Evolutionary conservation across 2,797 vertebrate species (phyloP).

Genomic region (Sciurus carolinensis): DNA sequence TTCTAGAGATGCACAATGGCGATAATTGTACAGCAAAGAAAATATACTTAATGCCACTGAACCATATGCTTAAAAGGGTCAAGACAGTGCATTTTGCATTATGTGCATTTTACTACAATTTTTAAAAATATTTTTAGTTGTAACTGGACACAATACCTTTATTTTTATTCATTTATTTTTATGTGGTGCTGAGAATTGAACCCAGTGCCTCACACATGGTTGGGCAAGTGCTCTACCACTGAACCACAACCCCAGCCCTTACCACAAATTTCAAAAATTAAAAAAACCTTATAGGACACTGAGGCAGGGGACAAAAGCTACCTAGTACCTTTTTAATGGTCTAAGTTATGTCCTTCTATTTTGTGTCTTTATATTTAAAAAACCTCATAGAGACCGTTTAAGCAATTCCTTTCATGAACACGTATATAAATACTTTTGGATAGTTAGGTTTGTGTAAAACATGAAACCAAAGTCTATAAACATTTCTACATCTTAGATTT

Average conservation of each 20-base stretch:
- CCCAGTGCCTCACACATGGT: too few relatives aligned
- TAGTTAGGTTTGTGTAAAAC: neutral
- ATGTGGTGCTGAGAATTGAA: too few relatives aligned
- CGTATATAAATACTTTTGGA: neutral
- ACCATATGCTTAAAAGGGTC: neutral
- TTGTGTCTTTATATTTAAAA: constrained; percentile 11
- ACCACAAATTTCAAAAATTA: neutral
- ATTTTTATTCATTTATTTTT: too few relatives aligned
- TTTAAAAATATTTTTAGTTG: too few relatives aligned
- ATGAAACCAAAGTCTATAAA: neutral
- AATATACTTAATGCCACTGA: too few relatives aligned
- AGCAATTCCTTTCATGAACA: neutral
- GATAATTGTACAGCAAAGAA: too few relatives aligned
- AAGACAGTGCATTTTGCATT: neutral
- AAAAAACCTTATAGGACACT: neutral
- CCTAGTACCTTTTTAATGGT: neutral
- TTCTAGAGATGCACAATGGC: too few relatives aligned
- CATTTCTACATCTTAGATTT: constrained; percentile 35
- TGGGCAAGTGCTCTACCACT: too few relatives aligned
- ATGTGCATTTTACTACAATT: neutral
- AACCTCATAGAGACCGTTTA: neutral
- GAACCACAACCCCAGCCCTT: neutral
- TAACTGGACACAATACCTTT: too few relatives aligned
- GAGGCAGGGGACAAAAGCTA: neutral
- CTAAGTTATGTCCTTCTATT: neutral